Percentiles rank a stretch among this genome's conserved stretches.
These are phyloP conservation scores for Euschistus heros DNA, from an alignment of 1,140 invertebrate species.

Conservation along the genomic window DNA sequence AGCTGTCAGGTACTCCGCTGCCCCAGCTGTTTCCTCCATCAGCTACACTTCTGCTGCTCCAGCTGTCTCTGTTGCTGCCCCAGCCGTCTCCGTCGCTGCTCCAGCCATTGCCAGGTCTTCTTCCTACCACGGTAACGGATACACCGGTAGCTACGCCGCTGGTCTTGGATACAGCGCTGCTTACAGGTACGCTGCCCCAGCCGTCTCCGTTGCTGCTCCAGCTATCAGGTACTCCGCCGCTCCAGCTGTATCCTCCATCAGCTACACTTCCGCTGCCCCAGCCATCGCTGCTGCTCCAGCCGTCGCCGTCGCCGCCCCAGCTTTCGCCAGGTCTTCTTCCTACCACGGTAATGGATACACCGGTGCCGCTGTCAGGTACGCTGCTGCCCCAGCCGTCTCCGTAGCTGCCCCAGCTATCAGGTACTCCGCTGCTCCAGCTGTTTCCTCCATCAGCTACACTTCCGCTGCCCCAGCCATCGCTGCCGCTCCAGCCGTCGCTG, in stretches of 20 bases:
- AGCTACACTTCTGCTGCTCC: neutral
- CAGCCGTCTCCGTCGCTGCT: slow-evolving; percentile 20
- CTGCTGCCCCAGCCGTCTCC: slow-evolving; percentile 21
- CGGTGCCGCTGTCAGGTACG: slow-evolving; percentile 16
- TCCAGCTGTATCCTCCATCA: neutral
- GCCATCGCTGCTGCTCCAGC: slow-evolving; percentile 13
- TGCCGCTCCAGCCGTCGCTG: slow-evolving; percentile 16
- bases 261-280: slow-evolving; percentile 10
- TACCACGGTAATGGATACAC: slow-evolving; percentile 18
- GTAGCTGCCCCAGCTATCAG: slow-evolving; percentile 7
- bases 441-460: neutral
- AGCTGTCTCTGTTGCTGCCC: neutral
- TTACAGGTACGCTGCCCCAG: slow-evolving; percentile 14
- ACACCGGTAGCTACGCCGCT: slow-evolving; percentile 13
- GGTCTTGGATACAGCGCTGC: slow-evolving; percentile 6
- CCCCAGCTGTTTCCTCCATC: slow-evolving; percentile 5
- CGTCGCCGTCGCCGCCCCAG: slow-evolving; percentile 16
- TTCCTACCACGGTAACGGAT: slow-evolving; percentile 16
- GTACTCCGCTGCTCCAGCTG: neutral
- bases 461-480: slow-evolving; percentile 15
- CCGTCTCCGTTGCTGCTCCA: slow-evolving; percentile 8
- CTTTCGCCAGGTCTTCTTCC: neutral
- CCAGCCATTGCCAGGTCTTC: neutral
- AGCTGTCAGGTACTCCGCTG: slow-evolving; percentile 10
- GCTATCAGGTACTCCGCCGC: slow-evolving; percentile 1